A percentile compares a stretch with the other conserved stretches of the same genome.
Evolutionary conservation across 2,797 vertebrate species (phyloP).

Genomic region (Poeciliopsis gracilis): DNA sequence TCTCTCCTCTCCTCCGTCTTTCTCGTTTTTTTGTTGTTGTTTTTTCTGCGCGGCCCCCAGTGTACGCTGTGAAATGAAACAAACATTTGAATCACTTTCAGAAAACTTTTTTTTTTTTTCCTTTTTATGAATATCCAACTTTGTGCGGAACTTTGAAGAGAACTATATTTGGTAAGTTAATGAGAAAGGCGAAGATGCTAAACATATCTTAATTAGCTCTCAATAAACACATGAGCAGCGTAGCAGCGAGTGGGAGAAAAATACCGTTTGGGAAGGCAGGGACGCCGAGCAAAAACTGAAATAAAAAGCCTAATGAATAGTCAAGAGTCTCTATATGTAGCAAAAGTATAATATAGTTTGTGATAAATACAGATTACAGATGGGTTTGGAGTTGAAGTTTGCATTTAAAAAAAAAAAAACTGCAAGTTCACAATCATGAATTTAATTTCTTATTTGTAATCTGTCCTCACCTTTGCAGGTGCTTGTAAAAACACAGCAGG

Average conservation of each 20-base stretch:
- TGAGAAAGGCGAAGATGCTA: constrained; percentile 42
- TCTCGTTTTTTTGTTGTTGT: background rate
- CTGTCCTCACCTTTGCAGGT: background rate
- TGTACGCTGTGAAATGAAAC: constrained; percentile 42
- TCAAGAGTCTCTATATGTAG: constrained; percentile 29
- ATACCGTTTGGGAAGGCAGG: constrained; percentile 23
- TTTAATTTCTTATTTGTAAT: constrained; percentile 27
- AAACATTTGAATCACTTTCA: constrained; percentile 60
- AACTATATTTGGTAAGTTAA: constrained; percentile 61
- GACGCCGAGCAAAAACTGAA: constrained; percentile 16
- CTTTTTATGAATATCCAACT: constrained; percentile 47
- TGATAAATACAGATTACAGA: background rate
- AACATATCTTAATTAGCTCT: constrained; percentile 64
- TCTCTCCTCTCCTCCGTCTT: constrained; percentile 8
- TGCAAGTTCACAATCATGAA: background rate
- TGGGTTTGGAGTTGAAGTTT: background rate
- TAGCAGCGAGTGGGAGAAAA: constrained; percentile 13
- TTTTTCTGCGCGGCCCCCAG: constrained; percentile 11
- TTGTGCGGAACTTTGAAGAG: constrained; percentile 43
- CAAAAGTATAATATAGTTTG: constrained; percentile 8
- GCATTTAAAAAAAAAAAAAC: background rate
- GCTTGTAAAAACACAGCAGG: constrained; percentile 28
- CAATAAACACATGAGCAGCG: constrained; percentile 51
- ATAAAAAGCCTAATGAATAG: constrained; percentile 38
- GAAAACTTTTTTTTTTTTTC: constrained; percentile 13